A percentile compares a stretch with the other conserved stretches of the same genome.
phyloP scores from a whole-genome alignment of 2,888 invertebrate genomes.

The Charanyca ferruginea region DNA sequence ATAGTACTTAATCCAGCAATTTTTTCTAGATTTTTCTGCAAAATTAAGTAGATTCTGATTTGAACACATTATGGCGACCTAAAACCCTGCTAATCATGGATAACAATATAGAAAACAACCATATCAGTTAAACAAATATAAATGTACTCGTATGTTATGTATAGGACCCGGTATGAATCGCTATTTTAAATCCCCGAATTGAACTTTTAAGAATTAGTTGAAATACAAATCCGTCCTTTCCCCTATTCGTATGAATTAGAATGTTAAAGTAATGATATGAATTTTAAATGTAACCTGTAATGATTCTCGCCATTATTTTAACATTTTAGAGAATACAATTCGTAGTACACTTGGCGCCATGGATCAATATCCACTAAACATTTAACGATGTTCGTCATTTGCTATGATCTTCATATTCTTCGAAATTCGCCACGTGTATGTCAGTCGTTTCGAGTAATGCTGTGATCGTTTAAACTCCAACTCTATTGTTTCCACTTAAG shows the following conservation, averaged over 20 bases:
- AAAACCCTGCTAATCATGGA: too few species aligned
- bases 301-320: neutral
- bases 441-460: conserved; percentile 26
- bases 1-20: too few species aligned
- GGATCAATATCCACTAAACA: conserved; percentile 13
- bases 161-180: too few species aligned
- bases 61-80: too few species aligned
- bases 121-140: too few species aligned
- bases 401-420: conserved; percentile 34
- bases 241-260: conserved; percentile 1
- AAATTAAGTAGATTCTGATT: too few species aligned
- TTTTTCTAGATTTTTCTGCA: too few species aligned
- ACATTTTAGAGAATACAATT: neutral
- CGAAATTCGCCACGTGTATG: conserved; percentile 56
- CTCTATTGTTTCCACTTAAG: conserved; percentile 25
- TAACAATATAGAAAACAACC: too few species aligned
- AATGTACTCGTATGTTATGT: too few species aligned
- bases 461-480: conserved; percentile 6
- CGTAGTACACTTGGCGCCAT: neutral
- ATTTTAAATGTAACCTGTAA: neutral
- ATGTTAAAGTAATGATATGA: neutral
- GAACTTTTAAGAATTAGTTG: neutral
- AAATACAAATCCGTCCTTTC: neutral
- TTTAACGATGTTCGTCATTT: conserved; percentile 25
- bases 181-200: neutral